phyloP scores from a whole-genome alignment of 2,797 vertebrate species.

The Cossypha polioptera region DNA sequence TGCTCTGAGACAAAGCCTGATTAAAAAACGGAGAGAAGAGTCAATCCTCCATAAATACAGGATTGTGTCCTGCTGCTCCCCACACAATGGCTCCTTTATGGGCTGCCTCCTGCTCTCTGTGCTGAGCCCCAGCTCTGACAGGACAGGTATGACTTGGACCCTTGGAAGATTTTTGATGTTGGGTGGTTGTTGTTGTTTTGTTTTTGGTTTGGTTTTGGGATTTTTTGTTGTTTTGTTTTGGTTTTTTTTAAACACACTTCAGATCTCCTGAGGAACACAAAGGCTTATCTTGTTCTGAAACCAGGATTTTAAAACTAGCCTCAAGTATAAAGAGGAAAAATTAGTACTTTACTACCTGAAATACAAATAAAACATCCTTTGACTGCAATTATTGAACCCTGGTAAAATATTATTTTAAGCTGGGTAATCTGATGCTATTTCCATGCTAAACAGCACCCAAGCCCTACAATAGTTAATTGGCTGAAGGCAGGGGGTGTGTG shows the following conservation, averaged over 20 bases:
- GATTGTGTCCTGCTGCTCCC: constrained; percentile 33
- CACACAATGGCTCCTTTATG: constrained; percentile 56
- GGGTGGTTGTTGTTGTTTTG: neutral
- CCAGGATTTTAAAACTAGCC: neutral
- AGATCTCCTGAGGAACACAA: constrained; percentile 5
- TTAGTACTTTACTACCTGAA: neutral
- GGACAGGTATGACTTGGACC: constrained; percentile 9
- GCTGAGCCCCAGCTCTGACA: constrained; percentile 3
- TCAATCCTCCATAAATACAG: constrained; percentile 43
- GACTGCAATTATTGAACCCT: neutral
- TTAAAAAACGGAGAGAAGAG: constrained; percentile 40
- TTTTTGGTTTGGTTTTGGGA: neutral
- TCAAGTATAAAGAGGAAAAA: neutral
- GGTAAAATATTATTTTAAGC: constrained; percentile 9
- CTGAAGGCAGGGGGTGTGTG: neutral
- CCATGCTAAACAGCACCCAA: neutral
- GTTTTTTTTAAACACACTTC: neutral
- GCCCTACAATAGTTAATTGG: neutral
- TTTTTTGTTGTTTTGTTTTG: neutral
- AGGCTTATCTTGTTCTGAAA: constrained; percentile 14
- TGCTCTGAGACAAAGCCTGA: constrained; percentile 44
- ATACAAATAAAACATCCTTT: constrained; percentile 9
- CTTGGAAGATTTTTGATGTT: constrained; percentile 6
- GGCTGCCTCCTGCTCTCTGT: neutral
- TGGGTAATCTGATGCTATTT: neutral